Evolutionary conservation across 2,797 vertebrate species (phyloP).

Genomic region (Lerista edwardsae): DNA sequence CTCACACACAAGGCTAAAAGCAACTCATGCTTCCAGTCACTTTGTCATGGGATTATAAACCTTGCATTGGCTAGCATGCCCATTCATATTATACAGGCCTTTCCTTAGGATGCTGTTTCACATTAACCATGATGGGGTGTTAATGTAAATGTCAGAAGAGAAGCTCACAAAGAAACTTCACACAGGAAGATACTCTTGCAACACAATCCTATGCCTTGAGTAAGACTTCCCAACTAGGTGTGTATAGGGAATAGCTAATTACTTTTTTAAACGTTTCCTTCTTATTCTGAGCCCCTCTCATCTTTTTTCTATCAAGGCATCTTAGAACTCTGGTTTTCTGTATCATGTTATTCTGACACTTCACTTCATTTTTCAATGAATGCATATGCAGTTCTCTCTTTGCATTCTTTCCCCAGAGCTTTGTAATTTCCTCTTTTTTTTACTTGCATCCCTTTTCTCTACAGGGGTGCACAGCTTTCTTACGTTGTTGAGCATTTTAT

Average conservation of each 20-base stretch:
- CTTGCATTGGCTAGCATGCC: background rate
- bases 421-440: background rate
- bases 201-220: background rate
- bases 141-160: background rate
- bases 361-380: background rate
- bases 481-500: slow-evolving; percentile 7
- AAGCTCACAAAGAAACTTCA: background rate
- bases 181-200: background rate
- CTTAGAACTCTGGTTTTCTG: background rate
- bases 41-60: background rate
- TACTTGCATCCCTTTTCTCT: background rate
- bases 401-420: background rate
- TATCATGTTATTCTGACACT: background rate
- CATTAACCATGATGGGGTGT: background rate
- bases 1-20: background rate
- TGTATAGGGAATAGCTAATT: background rate
- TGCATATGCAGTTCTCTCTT: background rate
- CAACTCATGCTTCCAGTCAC: background rate
- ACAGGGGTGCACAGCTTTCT: background rate
- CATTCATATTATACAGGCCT: background rate
- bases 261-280: background rate
- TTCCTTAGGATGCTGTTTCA: background rate
- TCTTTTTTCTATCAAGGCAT: background rate
- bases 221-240: background rate
- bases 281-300: background rate